These are phyloP conservation scores for Boloria selene DNA, from an alignment of 2,888 invertebrate species.

Conservation along the genomic window DNA sequence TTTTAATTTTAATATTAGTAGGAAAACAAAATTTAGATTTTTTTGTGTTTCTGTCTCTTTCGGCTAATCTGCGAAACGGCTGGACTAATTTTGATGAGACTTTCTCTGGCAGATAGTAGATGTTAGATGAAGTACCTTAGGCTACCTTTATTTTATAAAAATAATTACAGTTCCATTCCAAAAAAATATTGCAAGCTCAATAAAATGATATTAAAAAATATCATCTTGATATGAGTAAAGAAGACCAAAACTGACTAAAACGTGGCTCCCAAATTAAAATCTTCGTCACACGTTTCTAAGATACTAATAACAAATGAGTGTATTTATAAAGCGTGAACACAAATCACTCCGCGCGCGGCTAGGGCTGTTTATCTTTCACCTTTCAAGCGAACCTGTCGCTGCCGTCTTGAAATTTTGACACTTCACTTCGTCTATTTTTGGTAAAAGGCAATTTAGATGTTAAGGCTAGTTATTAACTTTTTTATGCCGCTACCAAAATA, in stretches of 20 bases:
- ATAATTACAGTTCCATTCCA: too few species aligned
- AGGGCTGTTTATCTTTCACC: conserved; percentile 36
- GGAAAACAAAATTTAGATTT: too few species aligned
- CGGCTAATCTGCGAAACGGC: too few species aligned
- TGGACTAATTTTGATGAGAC: too few species aligned
- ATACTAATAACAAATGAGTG: conserved; percentile 27
- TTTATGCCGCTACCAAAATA: conserved; percentile 6
- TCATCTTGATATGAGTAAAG: not conserved
- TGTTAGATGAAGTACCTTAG: too few species aligned
- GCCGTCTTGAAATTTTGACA: conserved; percentile 41
- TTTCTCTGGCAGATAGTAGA: too few species aligned
- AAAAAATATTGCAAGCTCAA: too few species aligned
- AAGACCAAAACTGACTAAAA: not conserved
- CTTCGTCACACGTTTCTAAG: conserved; percentile 12
- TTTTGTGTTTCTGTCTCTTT: too few species aligned
- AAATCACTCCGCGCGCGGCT: conserved; percentile 38
- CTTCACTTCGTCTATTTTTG: conserved; percentile 41
- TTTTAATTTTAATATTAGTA: too few species aligned
- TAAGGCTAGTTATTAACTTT: conserved; percentile 8
- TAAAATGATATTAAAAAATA: not conserved
- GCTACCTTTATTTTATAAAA: too few species aligned
- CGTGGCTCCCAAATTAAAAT: conserved; percentile 10
- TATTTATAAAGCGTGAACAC: conserved; percentile 29
- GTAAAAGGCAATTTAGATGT: conserved; percentile 25
- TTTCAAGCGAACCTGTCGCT: conserved; percentile 40